These are phyloP conservation scores for Shinisaurus crocodilurus DNA, from an alignment of 2,113 vertebrate species.

Conservation along the genomic window DNA sequence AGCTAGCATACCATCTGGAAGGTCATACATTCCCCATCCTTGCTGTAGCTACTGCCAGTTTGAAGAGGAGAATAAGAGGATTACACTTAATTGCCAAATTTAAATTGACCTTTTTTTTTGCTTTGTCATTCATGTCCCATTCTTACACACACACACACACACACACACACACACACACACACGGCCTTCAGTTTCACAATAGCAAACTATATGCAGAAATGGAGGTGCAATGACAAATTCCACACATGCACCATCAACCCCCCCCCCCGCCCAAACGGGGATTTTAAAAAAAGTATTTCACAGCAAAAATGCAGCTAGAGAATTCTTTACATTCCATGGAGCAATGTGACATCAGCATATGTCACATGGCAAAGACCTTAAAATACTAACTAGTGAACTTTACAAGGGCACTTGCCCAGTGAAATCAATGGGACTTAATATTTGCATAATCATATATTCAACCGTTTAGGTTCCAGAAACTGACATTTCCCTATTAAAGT, in stretches of 20 bases:
- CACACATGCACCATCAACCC: background rate
- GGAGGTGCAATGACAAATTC: slow-evolving; percentile 24
- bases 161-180: background rate
- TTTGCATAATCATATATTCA: background rate
- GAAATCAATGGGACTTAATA: background rate
- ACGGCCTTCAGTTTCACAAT: background rate
- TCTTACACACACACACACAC: background rate
- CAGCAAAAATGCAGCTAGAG: background rate
- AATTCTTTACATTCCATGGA: background rate
- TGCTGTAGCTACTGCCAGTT: background rate
- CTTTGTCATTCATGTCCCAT: background rate
- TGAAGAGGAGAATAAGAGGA: background rate
- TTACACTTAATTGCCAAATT: background rate
- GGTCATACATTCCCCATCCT: too few relatives aligned
- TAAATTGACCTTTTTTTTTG: background rate
- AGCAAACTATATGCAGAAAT: slow-evolving; percentile 38
- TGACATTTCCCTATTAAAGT: background rate
- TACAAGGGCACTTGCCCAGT: background rate
- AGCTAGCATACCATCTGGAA: too few relatives aligned
- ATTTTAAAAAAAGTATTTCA: background rate
- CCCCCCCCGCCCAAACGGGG: too few relatives aligned
- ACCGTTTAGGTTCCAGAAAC: slow-evolving; percentile 1
- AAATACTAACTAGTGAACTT: slow-evolving; percentile 7
- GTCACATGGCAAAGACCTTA: slow-evolving; percentile 35
- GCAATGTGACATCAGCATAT: background rate